Evolutionary conservation across 1,140 invertebrate species (phyloP).

Genomic region (Neodiprion fabricii): DNA sequence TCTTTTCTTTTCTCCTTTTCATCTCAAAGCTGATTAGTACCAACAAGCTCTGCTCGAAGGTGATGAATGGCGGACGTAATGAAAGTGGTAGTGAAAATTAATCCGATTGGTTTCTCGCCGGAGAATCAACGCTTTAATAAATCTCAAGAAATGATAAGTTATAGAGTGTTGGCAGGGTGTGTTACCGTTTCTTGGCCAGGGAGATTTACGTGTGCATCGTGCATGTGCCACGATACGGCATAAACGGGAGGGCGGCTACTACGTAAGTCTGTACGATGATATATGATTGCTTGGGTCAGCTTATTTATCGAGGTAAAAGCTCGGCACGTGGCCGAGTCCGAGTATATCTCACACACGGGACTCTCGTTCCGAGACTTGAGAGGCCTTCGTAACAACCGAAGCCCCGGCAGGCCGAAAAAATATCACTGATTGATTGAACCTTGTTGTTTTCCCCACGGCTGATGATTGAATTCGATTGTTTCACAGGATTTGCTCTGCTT

Average conservation of each 20-base stretch:
- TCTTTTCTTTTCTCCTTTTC: background rate
- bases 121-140: constrained; percentile 43
- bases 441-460: too few relatives aligned
- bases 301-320: constrained; percentile 36
- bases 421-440: too few relatives aligned
- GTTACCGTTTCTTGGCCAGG: too few relatives aligned
- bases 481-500: background rate
- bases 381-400: too few relatives aligned
- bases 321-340: too few relatives aligned
- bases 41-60: background rate
- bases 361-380: too few relatives aligned
- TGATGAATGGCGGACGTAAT: background rate
- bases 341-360: too few relatives aligned
- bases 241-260: background rate
- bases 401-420: too few relatives aligned
- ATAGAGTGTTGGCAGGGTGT: constrained; percentile 9
- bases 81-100: constrained; percentile 38
- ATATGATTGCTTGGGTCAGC: constrained; percentile 40
- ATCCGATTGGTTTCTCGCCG: constrained; percentile 33
- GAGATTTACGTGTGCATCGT: constrained; percentile 18
- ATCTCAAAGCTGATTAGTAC: background rate
- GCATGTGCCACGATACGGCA: constrained; percentile 16
- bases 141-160: constrained; percentile 30
- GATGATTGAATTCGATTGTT: too few relatives aligned
- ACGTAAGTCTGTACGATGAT: constrained; percentile 31